phyloP scores from a whole-genome alignment of 2,113 vertebrate species.

The Caranx ignobilis region DNA sequence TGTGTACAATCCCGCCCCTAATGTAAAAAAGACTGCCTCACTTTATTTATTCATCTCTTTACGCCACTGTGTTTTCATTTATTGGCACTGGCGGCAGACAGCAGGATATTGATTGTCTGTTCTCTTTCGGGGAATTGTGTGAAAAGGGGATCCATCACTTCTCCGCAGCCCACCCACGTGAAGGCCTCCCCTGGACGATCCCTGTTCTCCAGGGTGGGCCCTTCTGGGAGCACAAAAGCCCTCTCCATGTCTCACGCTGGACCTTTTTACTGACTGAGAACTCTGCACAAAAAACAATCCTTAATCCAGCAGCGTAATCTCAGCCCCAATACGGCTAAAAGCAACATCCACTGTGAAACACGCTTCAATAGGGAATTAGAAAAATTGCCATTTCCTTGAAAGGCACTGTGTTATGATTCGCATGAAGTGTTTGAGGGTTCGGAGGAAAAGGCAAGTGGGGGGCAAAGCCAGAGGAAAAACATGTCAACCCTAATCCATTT shows the following conservation, averaged over 20 bases:
- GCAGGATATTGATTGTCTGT: constrained; percentile 74
- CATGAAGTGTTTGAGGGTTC: constrained; percentile 59
- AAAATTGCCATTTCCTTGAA: constrained; percentile 66
- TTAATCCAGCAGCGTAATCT: constrained; percentile 63
- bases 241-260: constrained; percentile 29
- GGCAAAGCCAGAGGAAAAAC: constrained; percentile 71
- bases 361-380: constrained; percentile 49
- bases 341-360: constrained; percentile 40
- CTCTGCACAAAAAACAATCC: constrained; percentile 42
- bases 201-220: constrained; percentile 47
- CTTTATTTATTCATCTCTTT: constrained; percentile 76
- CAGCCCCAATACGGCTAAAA: constrained; percentile 56
- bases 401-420: constrained; percentile 55
- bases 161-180: constrained; percentile 60
- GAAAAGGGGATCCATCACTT: constrained; percentile 60
- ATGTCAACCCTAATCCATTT: constrained; percentile 83
- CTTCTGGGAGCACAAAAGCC: constrained; percentile 46
- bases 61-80: constrained; percentile 66
- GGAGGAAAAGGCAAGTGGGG: constrained; percentile 47
- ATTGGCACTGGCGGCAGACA: constrained; percentile 68
- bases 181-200: constrained; percentile 31
- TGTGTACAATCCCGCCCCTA: constrained; percentile 35
- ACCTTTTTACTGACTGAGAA: constrained; percentile 39
- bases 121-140: constrained; percentile 56
- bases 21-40: constrained; percentile 55